phyloP scores from a whole-genome alignment of 2,113 vertebrate species.

The Ochotona curzoniae region DNA sequence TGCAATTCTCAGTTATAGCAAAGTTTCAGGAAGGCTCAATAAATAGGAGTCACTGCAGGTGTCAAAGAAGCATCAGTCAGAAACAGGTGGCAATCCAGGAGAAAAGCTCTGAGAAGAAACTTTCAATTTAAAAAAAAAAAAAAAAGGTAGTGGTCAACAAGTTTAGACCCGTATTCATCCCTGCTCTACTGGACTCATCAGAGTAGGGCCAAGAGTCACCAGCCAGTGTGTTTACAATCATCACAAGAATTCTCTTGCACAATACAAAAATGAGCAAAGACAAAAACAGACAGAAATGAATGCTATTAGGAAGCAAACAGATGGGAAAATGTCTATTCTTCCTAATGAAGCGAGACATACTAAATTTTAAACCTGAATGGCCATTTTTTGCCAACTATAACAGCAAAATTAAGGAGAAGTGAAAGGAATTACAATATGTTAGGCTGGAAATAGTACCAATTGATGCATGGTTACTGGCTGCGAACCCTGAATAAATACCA shows the following conservation, averaged over 20 bases:
- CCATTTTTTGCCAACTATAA: conserved; percentile 58
- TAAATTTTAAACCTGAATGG: conserved; percentile 45
- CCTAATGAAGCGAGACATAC: conserved; percentile 63
- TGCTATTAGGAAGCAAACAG: conserved; percentile 36
- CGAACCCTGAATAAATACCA: conserved; percentile 44
- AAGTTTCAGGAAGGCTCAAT: not conserved
- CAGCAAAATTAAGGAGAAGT: conserved; percentile 29
- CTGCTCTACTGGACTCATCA: not conserved
- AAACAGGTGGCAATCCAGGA: not conserved
- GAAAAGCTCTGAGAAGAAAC: not conserved
- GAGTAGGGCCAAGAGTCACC: not conserved
- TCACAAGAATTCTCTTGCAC: not conserved
- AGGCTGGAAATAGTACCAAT: conserved; percentile 44
- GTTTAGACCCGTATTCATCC: not conserved
- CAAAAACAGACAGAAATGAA: conserved; percentile 37
- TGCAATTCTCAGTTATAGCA: not conserved
- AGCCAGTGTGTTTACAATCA: not conserved
- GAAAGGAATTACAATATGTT: conserved; percentile 57
- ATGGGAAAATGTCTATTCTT: conserved; percentile 49
- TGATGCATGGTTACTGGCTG: conserved; percentile 49
- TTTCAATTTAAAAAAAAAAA: conserved; percentile 19
- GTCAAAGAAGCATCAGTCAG: not conserved
- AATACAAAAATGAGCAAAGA: conserved; percentile 50
- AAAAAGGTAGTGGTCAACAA: not conserved
- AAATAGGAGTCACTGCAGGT: not conserved